Base-by-base conservation (phyloP, 2,113 vertebrate genomes). In the Cynoglossus semilaevis region DNA sequence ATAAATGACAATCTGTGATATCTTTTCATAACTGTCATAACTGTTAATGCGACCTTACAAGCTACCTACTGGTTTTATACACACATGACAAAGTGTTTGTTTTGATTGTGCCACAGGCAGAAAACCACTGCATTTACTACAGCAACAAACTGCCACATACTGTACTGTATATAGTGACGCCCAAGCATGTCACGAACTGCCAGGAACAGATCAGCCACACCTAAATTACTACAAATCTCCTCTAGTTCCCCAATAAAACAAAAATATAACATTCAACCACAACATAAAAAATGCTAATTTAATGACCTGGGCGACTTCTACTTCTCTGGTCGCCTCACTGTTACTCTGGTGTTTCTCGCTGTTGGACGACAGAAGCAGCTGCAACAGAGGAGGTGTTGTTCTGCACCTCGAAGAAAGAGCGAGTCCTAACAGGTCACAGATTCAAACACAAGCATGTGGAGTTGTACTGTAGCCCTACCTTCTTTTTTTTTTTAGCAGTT, bases 381-480 rank as follows among this genome's bases (percentile, higher is more conserved):
- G 52, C 60, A 70, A 51, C 45, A 67, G 52, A 19, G 22, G 49
- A 77, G 56, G 53, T 60, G 47, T 81, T 71, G 63, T 57, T 17
- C 59, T 68, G 40, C 5, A 13, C 46, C 68, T 48, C 59, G 51
- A 61, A 67, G 44, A 11, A 64, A 50, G 41, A 74, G 72, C 87
- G 1, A 72, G 87, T 64, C 69, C 76, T 41, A 61, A 80, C 87
- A 83, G 43, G 84, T 60, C 53, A 16, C 44, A 56, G 60, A 75
- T 78, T 81, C 61, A 84, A 72, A 70, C 1, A 65, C 60, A 72
- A 58, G 51, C 79, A 58, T 44, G 66, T 61, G 48, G 62, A 6
- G 35, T 71, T 57, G 74, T 61, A 51, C 63, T 63, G 71, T 56
- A 46, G 47, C 58, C 46, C 63, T 51, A 15, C 59, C 75, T 66